Evolutionary conservation across 2,888 invertebrate genomes (phyloP), one percentile per base, ranked within the genome.

Genomic region (Mellilla xanthometata): DNA sequence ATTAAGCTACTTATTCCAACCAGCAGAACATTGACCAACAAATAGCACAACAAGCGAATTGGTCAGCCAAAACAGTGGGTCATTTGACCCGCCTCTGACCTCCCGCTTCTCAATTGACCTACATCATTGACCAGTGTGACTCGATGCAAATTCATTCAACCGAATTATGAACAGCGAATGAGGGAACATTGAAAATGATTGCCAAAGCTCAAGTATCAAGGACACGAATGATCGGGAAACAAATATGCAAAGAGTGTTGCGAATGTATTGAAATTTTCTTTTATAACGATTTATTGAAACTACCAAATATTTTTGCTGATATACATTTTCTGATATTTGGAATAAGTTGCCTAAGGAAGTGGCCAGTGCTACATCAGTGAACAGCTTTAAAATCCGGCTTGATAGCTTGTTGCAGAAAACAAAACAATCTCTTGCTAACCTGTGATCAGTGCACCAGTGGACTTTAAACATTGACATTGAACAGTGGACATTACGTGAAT

Each of bases 171-270:
- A 33, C n/a, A n/a, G 30, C 35, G 15, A 28, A 40, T 24, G 34
- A 48, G 32, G 32, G 48, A 48, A 60, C 28, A 65, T 61, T 62
- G 58, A 39, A 29, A 55, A 38, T 57, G 49, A 62, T 55, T 43
- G 45, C 30, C 38, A 29, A 41, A 36, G 49, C 43, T 54, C 49
- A 51, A 44, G 35, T 49, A 56, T 46, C 62, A 60, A 59, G 62
- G 61, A 48, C 59, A 29, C 13, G 36, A 22, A 41, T 26, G 47
- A 39, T 48, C 15, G 13, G 12, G 36, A 43, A 13, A 48, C 46
- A 35, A 24, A 41, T 31, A 44, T 28, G n/a, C n/a, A n/a, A n/a
- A 39, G 45, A n/a, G 7, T 34, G 45, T 9, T 38, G n/a, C n/a
- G n/a, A n/a, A n/a, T n/a, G n/a, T n/a, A n/a, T n/a, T n/a, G n/a